Base-by-base conservation (phyloP, 2,113 vertebrate species). In the Heterochromis multidens region DNA sequence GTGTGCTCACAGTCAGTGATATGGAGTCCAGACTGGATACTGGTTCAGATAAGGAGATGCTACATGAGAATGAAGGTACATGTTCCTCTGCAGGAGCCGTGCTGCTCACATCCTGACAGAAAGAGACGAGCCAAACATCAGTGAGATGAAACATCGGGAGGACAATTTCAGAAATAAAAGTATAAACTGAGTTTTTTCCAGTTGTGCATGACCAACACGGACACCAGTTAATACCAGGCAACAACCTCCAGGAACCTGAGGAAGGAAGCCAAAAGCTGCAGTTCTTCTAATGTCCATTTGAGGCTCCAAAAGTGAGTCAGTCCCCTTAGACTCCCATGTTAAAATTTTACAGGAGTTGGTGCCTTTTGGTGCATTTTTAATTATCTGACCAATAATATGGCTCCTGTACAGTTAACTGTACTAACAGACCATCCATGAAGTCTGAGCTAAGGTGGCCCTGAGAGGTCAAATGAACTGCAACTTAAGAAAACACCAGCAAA, bases 11-110 rank as follows among this genome's bases (percentile, higher is more conserved):
- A 0, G 79, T 93, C 33, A 94, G 27, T 0, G 74, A 77, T 4
- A 94, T 3, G 3, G 83, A 82, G 87, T 95, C 91, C 89, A 80
- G 67, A 2, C 46, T 2, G n/a, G 93, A 88, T 2, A 2, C 27
- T 1, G 54, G 40, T 1, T 80, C 84, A 3, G 87, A 85, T 1
- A 89, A 43, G 0, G 74, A 74, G 88, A 93, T 62, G 87, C 31
- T 89, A 25, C 94, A 95, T 1, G 61, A 6, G 14, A 3, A 0
- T 1, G 65, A 25, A 14, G 54, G 10, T 14, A 25, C 37, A 37
- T 6, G 62, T 31, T 58, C 25, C 5, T 82, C 79, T 21, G 93
- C 2, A 7, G 80, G 77, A 56, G 87, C 77, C 1, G 84, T 62
- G 0, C n/a, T 7, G 79, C 27, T 74, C 54, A 23, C 43, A 17